These are phyloP conservation scores for Temnothorax unifasciatus DNA, from an alignment of 2,888 invertebrate species.

Conservation along the genomic window DNA sequence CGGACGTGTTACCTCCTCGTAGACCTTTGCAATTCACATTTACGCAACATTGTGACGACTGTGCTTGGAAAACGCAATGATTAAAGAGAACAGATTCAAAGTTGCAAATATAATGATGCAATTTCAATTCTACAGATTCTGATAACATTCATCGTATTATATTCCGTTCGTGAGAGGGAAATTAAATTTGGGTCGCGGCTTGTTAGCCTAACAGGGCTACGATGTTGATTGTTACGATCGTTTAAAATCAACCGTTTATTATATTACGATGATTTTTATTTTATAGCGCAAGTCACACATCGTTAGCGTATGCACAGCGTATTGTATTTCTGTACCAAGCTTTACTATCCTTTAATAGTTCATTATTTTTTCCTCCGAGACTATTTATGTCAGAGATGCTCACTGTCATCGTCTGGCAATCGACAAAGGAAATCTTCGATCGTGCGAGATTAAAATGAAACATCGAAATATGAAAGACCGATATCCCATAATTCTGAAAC, in stretches of 20 bases:
- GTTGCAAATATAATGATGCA: background rate
- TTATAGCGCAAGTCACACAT: background rate
- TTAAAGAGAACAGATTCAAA: background rate
- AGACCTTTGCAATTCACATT: constrained; percentile 14
- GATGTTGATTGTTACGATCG: background rate
- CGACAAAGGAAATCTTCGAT: background rate
- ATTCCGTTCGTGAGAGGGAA: background rate
- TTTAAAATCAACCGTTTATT: too few relatives aligned
- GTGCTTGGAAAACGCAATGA: background rate
- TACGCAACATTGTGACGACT: background rate
- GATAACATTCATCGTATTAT: background rate
- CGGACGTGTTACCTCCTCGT: constrained; percentile 2
- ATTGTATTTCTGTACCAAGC: constrained; percentile 20
- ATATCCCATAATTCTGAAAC: background rate
- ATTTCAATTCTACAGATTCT: background rate
- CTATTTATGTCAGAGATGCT: background rate
- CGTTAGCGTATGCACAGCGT: background rate
- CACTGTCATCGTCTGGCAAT: background rate
- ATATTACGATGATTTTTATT: background rate
- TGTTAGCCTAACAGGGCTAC: background rate
- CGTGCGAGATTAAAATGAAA: background rate
- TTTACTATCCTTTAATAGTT: constrained; percentile 24
- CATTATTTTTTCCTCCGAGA: constrained; percentile 27
- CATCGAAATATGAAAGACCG: too few relatives aligned
- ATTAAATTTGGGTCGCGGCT: background rate